phyloP scores from a whole-genome alignment of 2,797 vertebrate genomes.

The Chanos chanos region DNA sequence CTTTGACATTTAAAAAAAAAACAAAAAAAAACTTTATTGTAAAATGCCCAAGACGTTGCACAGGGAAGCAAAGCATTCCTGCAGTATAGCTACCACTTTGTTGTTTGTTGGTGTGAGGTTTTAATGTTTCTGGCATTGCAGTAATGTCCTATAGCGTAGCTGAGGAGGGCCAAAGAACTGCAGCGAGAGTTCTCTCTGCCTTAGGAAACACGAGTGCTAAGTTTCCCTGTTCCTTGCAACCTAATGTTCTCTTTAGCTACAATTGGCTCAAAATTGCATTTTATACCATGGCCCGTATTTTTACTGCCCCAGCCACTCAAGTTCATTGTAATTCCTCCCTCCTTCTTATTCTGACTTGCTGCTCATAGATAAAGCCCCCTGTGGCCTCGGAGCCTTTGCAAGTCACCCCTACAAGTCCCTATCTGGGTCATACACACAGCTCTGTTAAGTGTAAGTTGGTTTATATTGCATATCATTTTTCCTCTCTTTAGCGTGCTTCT shows the following conservation, averaged over 20 bases:
- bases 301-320: conserved; percentile 11
- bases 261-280: conserved; percentile 13
- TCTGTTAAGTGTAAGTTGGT: not conserved
- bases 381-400: conserved; percentile 6
- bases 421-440: conserved; percentile 9
- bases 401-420: conserved; percentile 12
- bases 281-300: conserved; percentile 19
- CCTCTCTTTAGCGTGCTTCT: not conserved
- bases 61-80: not conserved
- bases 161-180: no score
- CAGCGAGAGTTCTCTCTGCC: no score
- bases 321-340: conserved; percentile 23
- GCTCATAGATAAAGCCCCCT: conserved; percentile 15
- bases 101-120: conserved; percentile 1
- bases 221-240: not conserved
- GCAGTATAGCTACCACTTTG: not conserved
- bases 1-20: no score
- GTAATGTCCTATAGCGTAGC: conserved; percentile 6
- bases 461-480: not conserved
- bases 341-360: conserved; percentile 2
- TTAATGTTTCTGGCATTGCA: conserved; percentile 6
- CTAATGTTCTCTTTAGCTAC: conserved; percentile 5
- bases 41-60: no score
- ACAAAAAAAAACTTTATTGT: no score
- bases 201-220: not conserved